These are phyloP conservation scores for Poecilobothrus nobilitatus DNA, from an alignment of 2,888 invertebrate species.

Conservation along the genomic window DNA sequence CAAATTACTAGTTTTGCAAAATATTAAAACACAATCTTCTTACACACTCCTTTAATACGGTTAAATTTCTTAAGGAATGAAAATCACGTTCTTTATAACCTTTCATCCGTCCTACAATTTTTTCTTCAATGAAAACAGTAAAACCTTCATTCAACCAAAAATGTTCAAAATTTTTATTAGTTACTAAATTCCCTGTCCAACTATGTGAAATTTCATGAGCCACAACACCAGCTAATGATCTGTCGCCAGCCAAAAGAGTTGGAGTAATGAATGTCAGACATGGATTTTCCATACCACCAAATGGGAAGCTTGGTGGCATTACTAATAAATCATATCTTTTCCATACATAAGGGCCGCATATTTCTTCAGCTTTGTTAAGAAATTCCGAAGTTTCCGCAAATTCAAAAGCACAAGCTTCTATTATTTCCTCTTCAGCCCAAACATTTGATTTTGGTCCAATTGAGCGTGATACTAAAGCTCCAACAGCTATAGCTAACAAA, in stretches of 20 bases:
- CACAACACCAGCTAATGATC: slow-evolving; percentile 79
- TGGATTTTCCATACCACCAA: slow-evolving; percentile 97
- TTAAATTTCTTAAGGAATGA: slow-evolving; percentile 66
- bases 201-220: slow-evolving; percentile 95
- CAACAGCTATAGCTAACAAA: slow-evolving; percentile 81
- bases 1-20: neutral
- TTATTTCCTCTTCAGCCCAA: slow-evolving; percentile 80
- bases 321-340: slow-evolving; percentile 81
- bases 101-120: slow-evolving; percentile 66
- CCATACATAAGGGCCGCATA: slow-evolving; percentile 89
- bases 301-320: slow-evolving; percentile 83
- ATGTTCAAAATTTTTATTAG: slow-evolving; percentile 86
- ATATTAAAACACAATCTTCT: slow-evolving; percentile 27
- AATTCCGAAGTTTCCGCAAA: slow-evolving; percentile 82
- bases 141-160: slow-evolving; percentile 95
- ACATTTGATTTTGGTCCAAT: slow-evolving; percentile 73
- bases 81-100: slow-evolving; percentile 65
- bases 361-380: slow-evolving; percentile 67
- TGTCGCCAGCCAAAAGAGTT: slow-evolving; percentile 84
- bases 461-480: slow-evolving; percentile 62
- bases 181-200: slow-evolving; percentile 92
- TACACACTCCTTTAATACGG: slow-evolving; percentile 67
- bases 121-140: slow-evolving; percentile 84
- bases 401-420: slow-evolving; percentile 78
- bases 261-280: slow-evolving; percentile 93